Conservation (phyloP, 2,113 vertebrate species). For the Hepsetus odoe region DNA sequence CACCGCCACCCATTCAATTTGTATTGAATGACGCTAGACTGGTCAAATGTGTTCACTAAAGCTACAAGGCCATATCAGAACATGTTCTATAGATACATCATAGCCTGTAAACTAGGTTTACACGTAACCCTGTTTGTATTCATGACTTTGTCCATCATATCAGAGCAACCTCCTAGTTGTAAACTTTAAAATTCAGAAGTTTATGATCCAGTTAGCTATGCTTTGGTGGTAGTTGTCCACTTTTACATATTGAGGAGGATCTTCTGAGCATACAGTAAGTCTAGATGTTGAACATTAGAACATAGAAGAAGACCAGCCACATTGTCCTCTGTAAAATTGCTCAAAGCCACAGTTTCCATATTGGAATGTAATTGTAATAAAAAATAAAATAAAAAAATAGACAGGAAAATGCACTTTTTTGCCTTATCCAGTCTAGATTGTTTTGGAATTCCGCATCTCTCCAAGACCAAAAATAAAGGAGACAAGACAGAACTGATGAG, state of each 20-base stretch:
- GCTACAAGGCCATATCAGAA: no score
- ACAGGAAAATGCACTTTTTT: background rate
- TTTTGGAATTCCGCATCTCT: background rate
- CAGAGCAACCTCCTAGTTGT: background rate
- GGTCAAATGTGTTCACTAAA: no score
- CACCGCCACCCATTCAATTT: no score
- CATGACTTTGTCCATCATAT: background rate
- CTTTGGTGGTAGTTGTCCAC: background rate
- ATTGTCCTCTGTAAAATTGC: background rate
- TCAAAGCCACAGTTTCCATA: background rate
- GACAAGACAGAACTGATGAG: conserved; percentile 83
- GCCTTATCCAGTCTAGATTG: background rate
- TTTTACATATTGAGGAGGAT: background rate
- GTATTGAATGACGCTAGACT: no score
- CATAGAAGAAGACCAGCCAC: background rate
- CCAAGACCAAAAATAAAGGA: conserved; percentile 45
- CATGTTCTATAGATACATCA: no score
- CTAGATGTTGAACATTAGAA: background rate
- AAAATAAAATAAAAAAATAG: background rate
- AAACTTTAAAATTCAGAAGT: background rate
- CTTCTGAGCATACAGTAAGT: background rate
- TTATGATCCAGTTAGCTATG: background rate
- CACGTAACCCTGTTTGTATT: no score
- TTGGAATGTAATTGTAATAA: background rate
- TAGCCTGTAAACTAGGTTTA: background rate